Evolutionary conservation across 2,113 vertebrate genomes (phyloP).

Genomic region (Burhinus oedicnemus): DNA sequence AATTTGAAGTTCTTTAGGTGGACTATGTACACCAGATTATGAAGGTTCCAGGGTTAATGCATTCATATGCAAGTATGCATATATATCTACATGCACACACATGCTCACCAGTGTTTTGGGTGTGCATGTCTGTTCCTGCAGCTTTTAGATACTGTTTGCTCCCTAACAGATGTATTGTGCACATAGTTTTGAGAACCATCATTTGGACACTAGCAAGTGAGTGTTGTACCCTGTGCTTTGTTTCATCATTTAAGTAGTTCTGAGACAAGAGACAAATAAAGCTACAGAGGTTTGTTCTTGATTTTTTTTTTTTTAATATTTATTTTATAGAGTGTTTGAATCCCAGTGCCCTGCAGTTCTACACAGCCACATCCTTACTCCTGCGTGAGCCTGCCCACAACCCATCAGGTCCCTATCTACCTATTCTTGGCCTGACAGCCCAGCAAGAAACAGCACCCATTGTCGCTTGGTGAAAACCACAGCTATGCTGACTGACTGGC

Average conservation of each 20-base stretch:
- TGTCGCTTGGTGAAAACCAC: background rate
- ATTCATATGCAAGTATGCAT: background rate
- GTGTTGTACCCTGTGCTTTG: background rate
- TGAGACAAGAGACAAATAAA: background rate
- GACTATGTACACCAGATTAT: background rate
- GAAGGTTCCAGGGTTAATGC: background rate
- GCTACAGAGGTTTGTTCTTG: background rate
- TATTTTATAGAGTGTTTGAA: background rate
- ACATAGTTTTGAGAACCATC: background rate
- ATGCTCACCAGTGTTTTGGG: accelerated
- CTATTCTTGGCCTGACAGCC: background rate
- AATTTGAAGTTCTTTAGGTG: background rate
- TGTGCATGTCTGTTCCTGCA: accelerated
- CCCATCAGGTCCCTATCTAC: background rate
- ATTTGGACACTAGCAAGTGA: background rate
- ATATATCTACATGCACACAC: background rate
- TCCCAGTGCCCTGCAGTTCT: background rate
- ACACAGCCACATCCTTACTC: background rate
- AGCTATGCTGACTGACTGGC: background rate
- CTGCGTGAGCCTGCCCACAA: background rate
- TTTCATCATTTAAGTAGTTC: background rate
- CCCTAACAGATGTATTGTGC: background rate
- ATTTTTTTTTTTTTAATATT: background rate
- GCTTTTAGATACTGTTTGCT: background rate
- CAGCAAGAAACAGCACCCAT: background rate